Evolutionary conservation across 2,888 invertebrate genomes (phyloP).

Genomic region (Hybos culiciformis): DNA sequence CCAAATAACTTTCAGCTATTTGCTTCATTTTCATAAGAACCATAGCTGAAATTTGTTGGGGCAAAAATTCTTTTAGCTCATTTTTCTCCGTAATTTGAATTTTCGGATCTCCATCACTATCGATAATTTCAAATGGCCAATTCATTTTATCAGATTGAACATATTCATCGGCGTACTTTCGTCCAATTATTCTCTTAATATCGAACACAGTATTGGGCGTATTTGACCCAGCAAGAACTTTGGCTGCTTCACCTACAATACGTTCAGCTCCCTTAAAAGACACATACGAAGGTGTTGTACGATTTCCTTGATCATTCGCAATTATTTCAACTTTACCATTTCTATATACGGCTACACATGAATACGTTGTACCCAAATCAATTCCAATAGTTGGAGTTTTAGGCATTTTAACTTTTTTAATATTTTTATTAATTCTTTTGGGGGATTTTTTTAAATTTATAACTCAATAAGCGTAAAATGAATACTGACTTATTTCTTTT

Average conservation of each 20-base stretch:
- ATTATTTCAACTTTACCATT: slow-evolving; percentile 84
- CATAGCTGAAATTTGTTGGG: slow-evolving; percentile 90
- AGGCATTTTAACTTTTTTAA: no score
- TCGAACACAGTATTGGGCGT: slow-evolving; percentile 87
- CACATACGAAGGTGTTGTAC: slow-evolving; percentile 65
- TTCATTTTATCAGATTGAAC: slow-evolving; percentile 93
- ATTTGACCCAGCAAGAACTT: slow-evolving; percentile 81
- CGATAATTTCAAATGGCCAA: slow-evolving; percentile 87
- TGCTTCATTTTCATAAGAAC: slow-evolving; percentile 91
- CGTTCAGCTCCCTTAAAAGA: slow-evolving; percentile 80
- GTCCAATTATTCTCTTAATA: slow-evolving; percentile 91
- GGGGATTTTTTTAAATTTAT: no score
- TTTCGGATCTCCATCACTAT: slow-evolving; percentile 69
- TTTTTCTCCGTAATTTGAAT: slow-evolving; percentile 81
- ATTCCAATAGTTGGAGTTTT: slow-evolving; percentile 92
- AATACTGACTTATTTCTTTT: no score
- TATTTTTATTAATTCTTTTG: no score
- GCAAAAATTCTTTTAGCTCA: slow-evolving; percentile 80
- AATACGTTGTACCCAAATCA: slow-evolving; percentile 92
- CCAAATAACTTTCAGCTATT: slow-evolving; percentile 80
- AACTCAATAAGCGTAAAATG: no score
- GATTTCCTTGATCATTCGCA: slow-evolving; percentile 81
- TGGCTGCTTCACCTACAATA: slow-evolving; percentile 75
- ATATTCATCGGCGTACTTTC: slow-evolving; percentile 78
- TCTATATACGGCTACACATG: slow-evolving; percentile 86